Conservation (phyloP, 2,113 vertebrate species). For the Lagopus leucura region DNA sequence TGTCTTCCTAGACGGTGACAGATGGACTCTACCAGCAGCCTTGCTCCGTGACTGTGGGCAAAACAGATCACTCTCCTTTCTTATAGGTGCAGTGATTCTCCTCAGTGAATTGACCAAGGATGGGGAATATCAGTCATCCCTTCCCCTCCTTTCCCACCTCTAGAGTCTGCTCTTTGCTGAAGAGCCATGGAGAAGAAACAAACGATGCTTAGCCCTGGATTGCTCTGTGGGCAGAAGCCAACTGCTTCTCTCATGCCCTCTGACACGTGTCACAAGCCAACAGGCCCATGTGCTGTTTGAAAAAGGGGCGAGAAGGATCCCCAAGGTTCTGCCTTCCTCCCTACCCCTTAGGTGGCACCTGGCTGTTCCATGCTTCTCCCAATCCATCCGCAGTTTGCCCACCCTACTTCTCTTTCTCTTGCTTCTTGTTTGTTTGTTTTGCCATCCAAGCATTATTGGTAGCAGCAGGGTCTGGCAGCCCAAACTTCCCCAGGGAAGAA, state of each 20-base stretch:
- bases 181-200: neutral
- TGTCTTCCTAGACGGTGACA: neutral
- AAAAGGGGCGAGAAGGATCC: neutral
- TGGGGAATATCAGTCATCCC: neutral
- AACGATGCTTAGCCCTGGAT: neutral
- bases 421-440: constrained; percentile 13
- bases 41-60: neutral
- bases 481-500: constrained; percentile 59
- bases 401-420: neutral
- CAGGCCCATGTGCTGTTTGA: neutral
- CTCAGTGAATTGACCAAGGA: neutral
- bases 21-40: neutral
- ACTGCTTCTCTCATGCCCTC: neutral
- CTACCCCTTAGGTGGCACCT: neutral
- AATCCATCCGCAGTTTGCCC: fast-evolving
- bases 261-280: neutral
- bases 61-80: no score
- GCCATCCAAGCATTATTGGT: neutral
- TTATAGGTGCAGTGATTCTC: neutral
- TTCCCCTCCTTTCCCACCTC: neutral
- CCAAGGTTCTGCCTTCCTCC: neutral
- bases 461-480: constrained; percentile 16
- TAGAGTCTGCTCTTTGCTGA: neutral
- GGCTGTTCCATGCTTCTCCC: neutral
- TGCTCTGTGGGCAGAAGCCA: neutral